Conservation (phyloP, 2,797 vertebrate species). For the Monodelphis domestica region DNA sequence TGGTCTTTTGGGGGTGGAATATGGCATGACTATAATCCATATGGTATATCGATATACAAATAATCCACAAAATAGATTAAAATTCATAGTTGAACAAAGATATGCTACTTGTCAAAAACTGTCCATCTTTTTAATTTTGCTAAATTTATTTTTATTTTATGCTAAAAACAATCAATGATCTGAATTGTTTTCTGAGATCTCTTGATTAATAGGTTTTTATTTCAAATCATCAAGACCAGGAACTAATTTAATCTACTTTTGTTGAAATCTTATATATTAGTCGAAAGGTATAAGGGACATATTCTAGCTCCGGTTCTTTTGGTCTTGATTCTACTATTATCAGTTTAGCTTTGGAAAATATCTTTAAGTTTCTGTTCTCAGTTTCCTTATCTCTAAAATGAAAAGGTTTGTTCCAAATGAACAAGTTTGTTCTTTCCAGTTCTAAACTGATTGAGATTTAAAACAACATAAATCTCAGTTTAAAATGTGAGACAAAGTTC, state of each 20-base stretch:
- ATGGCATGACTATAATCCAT: conserved; percentile 20
- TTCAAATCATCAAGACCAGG: neutral
- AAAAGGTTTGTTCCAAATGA: neutral
- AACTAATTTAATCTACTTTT: neutral
- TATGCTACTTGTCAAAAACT: neutral
- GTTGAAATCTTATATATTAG: neutral
- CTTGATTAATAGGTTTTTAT: neutral
- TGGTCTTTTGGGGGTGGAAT: neutral
- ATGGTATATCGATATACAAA: conserved; percentile 26
- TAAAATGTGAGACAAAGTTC: conserved; percentile 16
- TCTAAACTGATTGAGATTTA: neutral
- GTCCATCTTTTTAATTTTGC: neutral
- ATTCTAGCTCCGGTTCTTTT: neutral
- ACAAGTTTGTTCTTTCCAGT: neutral
- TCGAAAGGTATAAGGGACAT: neutral
- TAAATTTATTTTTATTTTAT: no score
- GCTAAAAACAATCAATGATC: neutral
- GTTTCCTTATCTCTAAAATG: neutral
- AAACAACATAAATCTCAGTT: neutral
- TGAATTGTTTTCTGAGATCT: neutral
- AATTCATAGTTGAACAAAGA: neutral
- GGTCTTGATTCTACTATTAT: neutral
- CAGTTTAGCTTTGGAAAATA: neutral
- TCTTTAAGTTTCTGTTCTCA: neutral
- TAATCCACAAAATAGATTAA: conserved; percentile 28